Percentiles rank a stretch among this genome's conserved stretches.
These are phyloP conservation scores for Columba guinea DNA, from an alignment of 2,797 vertebrate genomes.

Conservation along the genomic window DNA sequence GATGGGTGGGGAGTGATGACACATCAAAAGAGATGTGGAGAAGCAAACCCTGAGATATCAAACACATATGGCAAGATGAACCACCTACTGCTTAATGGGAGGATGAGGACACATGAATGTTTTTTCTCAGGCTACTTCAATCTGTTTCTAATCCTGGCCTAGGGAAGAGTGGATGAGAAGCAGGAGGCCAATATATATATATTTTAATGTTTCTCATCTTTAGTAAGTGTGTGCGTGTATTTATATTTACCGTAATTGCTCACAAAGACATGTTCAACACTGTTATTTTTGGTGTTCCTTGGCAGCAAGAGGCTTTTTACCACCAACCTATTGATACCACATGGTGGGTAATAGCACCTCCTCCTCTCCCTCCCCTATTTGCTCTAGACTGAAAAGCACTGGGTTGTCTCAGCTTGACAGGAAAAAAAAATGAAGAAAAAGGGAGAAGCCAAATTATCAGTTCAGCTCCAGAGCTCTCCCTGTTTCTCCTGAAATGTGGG, in stretches of 20 bases:
- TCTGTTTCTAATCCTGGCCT: slow-evolving; percentile 44
- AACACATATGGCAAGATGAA: background rate
- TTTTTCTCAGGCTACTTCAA: slow-evolving; percentile 38
- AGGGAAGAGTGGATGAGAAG: background rate
- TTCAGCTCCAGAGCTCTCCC: background rate
- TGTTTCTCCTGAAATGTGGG: background rate
- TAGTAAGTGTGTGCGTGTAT: background rate
- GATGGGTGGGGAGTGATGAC: background rate
- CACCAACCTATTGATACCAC: slow-evolving; percentile 13
- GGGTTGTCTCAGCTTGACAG: background rate
- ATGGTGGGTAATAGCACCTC: background rate
- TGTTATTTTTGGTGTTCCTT: background rate
- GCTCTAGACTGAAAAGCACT: background rate
- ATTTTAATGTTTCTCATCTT: slow-evolving; percentile 14
- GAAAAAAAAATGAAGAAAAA: background rate
- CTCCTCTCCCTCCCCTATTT: background rate
- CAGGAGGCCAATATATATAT: background rate
- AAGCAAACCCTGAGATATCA: background rate
- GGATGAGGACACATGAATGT: background rate
- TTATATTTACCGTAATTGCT: background rate
- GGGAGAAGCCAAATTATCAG: background rate
- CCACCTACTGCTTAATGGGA: background rate
- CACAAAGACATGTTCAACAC: background rate
- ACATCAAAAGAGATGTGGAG: background rate
- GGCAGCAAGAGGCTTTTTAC: background rate